Conservation (phyloP, 2,888 invertebrate genomes). For the Callyntrura sp. region DNA sequence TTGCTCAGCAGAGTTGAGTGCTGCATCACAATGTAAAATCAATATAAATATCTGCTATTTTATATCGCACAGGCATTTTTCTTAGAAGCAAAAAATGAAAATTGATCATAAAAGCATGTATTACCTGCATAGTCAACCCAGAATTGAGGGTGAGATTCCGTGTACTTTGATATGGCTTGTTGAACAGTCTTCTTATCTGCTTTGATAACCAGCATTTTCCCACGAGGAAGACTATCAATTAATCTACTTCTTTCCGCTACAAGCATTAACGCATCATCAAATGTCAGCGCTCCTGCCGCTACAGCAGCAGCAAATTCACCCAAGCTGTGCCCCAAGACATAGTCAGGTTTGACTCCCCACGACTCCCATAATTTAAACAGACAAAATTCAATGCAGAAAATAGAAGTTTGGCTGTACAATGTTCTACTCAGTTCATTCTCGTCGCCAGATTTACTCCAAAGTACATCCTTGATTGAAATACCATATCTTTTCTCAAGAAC, state of each 20-base stretch:
- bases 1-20: constrained; percentile 74
- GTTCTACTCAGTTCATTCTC: constrained; percentile 56
- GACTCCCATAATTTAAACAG: constrained; percentile 78
- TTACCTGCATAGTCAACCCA: constrained; percentile 78
- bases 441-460: constrained; percentile 56
- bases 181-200: constrained; percentile 8
- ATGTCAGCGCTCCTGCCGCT: constrained; percentile 66
- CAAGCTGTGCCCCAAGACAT: constrained; percentile 79
- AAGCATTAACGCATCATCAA: constrained; percentile 33
- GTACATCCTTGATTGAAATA: constrained; percentile 37
- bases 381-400: constrained; percentile 78
- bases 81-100: no score
- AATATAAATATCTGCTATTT: no score
- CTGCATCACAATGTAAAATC: no score
- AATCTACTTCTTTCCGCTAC: constrained; percentile 75
- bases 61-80: no score
- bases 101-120: no score
- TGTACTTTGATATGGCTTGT: constrained; percentile 12
- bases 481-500: constrained; percentile 46
- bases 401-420: constrained; percentile 79
- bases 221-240: constrained; percentile 65
- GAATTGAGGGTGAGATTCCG: not conserved
- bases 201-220: constrained; percentile 77
- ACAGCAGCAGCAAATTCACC: constrained; percentile 80
- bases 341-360: constrained; percentile 75